Evolutionary conservation across 2,113 vertebrate genomes (phyloP).

Genomic region (Oxyura jamaicensis): DNA sequence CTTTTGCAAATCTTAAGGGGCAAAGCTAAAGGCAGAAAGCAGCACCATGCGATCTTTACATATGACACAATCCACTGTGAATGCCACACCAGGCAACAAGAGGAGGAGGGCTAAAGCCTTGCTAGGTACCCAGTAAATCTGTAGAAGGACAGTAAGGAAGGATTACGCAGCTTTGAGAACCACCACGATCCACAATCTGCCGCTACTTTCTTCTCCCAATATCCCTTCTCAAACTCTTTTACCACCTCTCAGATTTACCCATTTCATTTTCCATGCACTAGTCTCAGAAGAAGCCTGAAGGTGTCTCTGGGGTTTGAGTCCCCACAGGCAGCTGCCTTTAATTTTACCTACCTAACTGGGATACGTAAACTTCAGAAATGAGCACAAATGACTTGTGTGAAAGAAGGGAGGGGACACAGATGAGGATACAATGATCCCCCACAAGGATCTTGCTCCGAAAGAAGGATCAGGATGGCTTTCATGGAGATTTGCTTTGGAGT

Average conservation of each 20-base stretch:
- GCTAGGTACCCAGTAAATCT: neutral
- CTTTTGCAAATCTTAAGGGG: constrained; percentile 25
- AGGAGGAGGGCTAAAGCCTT: neutral
- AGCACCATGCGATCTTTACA: neutral
- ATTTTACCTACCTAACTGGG: neutral
- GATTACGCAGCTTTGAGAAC: neutral
- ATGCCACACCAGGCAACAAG: neutral
- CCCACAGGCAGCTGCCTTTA: neutral
- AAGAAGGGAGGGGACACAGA: neutral
- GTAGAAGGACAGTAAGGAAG: neutral
- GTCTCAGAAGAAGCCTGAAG: neutral
- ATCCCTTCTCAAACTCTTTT: neutral
- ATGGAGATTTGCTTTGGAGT: neutral
- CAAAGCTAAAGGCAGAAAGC: constrained; percentile 14
- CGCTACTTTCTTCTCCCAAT: rapidly evolving
- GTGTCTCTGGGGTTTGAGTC: neutral
- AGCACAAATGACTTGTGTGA: neutral
- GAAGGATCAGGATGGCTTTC: neutral
- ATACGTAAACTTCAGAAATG: neutral
- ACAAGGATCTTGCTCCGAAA: neutral
- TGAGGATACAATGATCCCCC: neutral
- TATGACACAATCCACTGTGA: neutral
- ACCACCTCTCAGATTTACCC: neutral
- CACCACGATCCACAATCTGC: neutral
- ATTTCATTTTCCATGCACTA: neutral